Evolutionary conservation across 2,888 invertebrate genomes (phyloP).

Genomic region (Rugalucina vietnamica): DNA sequence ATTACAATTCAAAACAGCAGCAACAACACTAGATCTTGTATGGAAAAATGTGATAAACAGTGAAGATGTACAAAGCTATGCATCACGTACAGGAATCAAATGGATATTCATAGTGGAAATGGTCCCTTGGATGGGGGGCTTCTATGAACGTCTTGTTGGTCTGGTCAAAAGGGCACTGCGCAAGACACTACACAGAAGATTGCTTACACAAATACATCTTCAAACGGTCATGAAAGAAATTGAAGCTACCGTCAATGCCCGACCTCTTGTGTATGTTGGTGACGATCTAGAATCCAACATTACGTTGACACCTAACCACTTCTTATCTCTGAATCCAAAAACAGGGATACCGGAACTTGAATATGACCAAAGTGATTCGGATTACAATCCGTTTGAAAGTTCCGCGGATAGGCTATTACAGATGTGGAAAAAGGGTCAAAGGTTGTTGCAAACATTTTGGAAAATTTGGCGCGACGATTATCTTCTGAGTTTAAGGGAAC

Average conservation of each 20-base stretch:
- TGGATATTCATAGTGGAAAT: conserved; percentile 27
- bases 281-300: conserved; percentile 35
- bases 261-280: conserved; percentile 40
- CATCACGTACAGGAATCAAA: conserved; percentile 19
- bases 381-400: not conserved
- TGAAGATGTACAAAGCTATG: conserved; percentile 32
- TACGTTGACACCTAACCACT: conserved; percentile 28
- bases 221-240: conserved; percentile 25
- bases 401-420: conserved; percentile 20
- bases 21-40: conserved; percentile 7
- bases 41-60: not conserved
- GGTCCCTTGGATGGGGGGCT: conserved; percentile 28
- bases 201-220: conserved; percentile 18
- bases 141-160: conserved; percentile 24
- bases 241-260: conserved; percentile 14
- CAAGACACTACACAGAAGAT: conserved; percentile 10
- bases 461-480: conserved; percentile 21
- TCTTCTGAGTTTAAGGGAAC: conserved; percentile 19
- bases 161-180: conserved; percentile 11
- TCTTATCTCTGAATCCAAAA: conserved; percentile 29
- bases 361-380: not conserved
- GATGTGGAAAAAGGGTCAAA: conserved; percentile 36
- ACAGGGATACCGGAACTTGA: conserved; percentile 30
- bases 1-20: conserved; percentile 27
- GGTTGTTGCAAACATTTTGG: conserved; percentile 21